Conservation (phyloP, 2,113 vertebrate genomes). For the Pollimyrus isidori region DNA sequence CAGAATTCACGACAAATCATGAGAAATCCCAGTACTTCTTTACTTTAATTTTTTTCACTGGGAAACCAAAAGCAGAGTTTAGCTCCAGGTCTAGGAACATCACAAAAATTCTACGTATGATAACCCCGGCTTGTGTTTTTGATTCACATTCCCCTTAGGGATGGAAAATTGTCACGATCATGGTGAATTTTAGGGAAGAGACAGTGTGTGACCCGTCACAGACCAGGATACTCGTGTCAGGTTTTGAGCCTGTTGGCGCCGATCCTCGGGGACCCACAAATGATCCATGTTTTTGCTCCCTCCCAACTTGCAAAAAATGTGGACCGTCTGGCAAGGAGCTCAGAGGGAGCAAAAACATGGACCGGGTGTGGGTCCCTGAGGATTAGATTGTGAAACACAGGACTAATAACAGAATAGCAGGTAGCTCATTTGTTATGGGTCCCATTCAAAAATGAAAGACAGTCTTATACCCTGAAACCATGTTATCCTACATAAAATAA, state of each 20-base stretch:
- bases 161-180: not conserved
- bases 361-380: not conserved
- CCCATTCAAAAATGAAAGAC: too few relatives aligned
- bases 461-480: too few relatives aligned
- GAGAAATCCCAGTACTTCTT: not conserved
- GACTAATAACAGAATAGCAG: too few relatives aligned
- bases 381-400: too few relatives aligned
- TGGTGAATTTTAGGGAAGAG: not conserved
- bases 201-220: not conserved
- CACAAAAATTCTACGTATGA: not conserved
- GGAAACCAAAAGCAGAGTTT: not conserved
- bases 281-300: not conserved
- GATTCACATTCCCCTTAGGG: not conserved
- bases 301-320: not conserved
- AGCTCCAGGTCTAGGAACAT: not conserved
- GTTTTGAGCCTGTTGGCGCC: not conserved
- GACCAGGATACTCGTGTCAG: not conserved
- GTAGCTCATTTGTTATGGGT: too few relatives aligned
- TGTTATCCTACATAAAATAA: not conserved
- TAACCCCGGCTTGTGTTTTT: not conserved
- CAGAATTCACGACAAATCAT: not conserved
- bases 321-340: too few relatives aligned
- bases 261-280: not conserved
- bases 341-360: too few relatives aligned
- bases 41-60: not conserved